phyloP scores from a whole-genome alignment of 1,140 invertebrate genomes.

The Lucilia cuprina region DNA sequence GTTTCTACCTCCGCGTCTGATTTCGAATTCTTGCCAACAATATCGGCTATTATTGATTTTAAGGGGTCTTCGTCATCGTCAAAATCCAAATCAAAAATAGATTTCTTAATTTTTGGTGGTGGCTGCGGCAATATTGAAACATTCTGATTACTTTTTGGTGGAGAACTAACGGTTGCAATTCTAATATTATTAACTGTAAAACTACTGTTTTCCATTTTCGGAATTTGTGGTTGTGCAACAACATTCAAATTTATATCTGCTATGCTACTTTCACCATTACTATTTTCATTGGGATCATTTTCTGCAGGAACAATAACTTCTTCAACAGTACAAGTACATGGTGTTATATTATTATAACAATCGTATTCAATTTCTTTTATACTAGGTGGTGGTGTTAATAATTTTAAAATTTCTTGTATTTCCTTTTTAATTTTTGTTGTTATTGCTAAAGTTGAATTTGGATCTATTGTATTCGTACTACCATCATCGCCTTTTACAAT shows the following conservation, averaged over 20 bases:
- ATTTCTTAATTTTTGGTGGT: slow-evolving; percentile 48
- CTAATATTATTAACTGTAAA: too few relatives aligned
- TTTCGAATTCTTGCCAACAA: slow-evolving; percentile 35
- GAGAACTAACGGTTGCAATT: too few relatives aligned
- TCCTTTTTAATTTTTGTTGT: slow-evolving; percentile 9
- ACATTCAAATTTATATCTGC: too few relatives aligned
- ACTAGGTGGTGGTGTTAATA: slow-evolving; percentile 10
- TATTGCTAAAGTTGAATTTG: background rate
- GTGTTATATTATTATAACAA: slow-evolving; percentile 38
- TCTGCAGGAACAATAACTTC: background rate
- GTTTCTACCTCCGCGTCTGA: background rate
- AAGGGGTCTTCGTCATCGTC: slow-evolving; percentile 56
- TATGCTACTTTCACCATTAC: background rate
- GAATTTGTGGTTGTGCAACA: background rate
- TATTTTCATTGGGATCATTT: background rate
- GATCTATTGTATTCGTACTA: background rate
- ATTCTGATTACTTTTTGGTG: too few relatives aligned
- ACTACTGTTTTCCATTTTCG: background rate
- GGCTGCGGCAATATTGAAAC: background rate
- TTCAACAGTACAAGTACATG: slow-evolving; percentile 49
- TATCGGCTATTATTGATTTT: slow-evolving; percentile 48
- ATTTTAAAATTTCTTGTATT: slow-evolving; percentile 26
- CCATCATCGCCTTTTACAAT: too few relatives aligned
- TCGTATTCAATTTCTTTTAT: slow-evolving; percentile 38
- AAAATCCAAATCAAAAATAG: slow-evolving; percentile 56